Base-by-base conservation (phyloP, 2,113 vertebrate genomes). In the Martes martes region DNA sequence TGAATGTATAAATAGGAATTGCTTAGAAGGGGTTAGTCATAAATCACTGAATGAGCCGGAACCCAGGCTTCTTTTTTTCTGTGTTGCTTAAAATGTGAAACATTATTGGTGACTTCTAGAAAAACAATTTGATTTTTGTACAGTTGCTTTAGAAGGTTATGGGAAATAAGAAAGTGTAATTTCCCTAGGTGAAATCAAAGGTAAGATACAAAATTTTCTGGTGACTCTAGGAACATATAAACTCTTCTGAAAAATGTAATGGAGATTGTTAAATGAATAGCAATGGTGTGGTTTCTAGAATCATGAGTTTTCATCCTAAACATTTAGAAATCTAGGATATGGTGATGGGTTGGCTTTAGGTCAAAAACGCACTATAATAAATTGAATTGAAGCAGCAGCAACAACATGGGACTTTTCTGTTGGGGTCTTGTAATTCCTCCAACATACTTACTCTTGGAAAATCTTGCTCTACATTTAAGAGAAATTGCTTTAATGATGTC, bases 1-100 rank as follows among this genome's bases (percentile, higher is more conserved):
- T 98, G 98, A 98, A 98, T 97, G 98, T 97, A 98, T 98, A 99
- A 98, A 98, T 98, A 99, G 98, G 95, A 98, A 98, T 98, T 98
- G 97, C 98, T 98, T 98, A 98, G 98, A 98, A 98, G 97, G 88
- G 31, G 93, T 52, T 95, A 97, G 98, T 98, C 98, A 98, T 99
- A 99, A 99, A 99, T 99, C 98, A 99, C 74, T 1, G 97, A 96
- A 87, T 80, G 80, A 98, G 91, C 84, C 42, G 86, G 96, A 98
- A 96, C 74, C 95, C 82, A 39, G 93, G 39, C 31, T 98, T 96
- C 74, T 88, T 98, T 98, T 96, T 96, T 6, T 50, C 39, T 98
- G 95, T 91, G 83, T 90, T 98, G 95, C 90, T 98, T 98, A 98
- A 98, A 99, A 99, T 97, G 95, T 86, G 97, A 98, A 98, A 97